phyloP scores from a whole-genome alignment of 1,140 invertebrate species.

The Solen grandis region DNA sequence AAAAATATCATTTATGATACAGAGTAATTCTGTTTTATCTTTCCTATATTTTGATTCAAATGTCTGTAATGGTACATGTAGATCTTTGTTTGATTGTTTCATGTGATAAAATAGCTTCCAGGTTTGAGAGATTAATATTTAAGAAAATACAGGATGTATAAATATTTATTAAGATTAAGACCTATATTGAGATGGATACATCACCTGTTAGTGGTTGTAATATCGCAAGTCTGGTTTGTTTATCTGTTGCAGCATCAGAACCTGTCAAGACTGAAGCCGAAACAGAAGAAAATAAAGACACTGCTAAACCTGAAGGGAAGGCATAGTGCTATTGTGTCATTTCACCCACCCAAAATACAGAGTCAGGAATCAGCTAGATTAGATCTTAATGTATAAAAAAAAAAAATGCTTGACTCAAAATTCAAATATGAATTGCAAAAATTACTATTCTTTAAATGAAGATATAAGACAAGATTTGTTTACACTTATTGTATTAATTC shows the following conservation, averaged over 20 bases:
- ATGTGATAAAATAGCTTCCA: not conserved
- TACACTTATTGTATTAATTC: too few relatives aligned
- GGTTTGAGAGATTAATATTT: not conserved
- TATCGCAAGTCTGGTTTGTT: not conserved
- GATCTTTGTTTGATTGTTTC: not conserved
- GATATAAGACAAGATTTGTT: too few relatives aligned
- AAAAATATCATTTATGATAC: too few relatives aligned
- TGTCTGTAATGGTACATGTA: not conserved
- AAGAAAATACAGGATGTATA: not conserved
- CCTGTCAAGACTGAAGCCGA: not conserved
- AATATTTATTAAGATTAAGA: not conserved
- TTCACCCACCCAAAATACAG: too few relatives aligned
- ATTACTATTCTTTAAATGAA: too few relatives aligned
- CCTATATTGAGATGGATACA: not conserved
- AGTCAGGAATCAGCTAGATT: too few relatives aligned
- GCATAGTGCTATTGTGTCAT: too few relatives aligned
- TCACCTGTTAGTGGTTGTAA: not conserved
- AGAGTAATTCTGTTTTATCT: too few relatives aligned
- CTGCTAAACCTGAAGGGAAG: conserved; percentile 37
- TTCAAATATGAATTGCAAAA: too few relatives aligned
- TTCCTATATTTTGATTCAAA: too few relatives aligned
- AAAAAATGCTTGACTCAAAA: too few relatives aligned
- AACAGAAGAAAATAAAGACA: conserved; percentile 39
- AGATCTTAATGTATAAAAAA: too few relatives aligned
- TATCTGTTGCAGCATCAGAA: conserved; percentile 18